Conservation (phyloP, 2,797 vertebrate species). For the Sparidentex hasta region DNA sequence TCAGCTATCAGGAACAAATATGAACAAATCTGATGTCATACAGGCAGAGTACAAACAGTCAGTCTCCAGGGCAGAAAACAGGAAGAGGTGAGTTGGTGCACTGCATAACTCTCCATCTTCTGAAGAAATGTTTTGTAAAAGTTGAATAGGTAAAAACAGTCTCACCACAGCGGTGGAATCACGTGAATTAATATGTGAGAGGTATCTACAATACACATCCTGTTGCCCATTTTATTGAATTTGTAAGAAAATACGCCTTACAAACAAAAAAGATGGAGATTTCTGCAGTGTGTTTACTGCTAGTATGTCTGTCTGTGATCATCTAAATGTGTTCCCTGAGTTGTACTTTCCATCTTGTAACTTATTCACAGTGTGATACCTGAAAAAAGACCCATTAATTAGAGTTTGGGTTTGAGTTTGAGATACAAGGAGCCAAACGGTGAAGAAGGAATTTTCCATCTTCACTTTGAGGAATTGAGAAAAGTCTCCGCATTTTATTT, state of each 20-base stretch:
- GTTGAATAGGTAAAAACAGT: not conserved
- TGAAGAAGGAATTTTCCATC: not conserved
- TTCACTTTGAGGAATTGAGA: not conserved
- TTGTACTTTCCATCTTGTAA: conserved; percentile 1
- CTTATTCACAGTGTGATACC: not conserved
- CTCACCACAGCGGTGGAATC: not conserved
- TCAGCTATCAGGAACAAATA: conserved; percentile 20
- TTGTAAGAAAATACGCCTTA: not conserved
- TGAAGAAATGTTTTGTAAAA: not conserved
- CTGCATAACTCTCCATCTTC: conserved; percentile 27
- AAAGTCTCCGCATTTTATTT: not conserved
- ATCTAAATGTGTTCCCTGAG: not conserved
- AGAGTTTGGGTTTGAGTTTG: not conserved
- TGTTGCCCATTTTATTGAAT: not conserved
- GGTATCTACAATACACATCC: not conserved
- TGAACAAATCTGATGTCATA: conserved; percentile 25
- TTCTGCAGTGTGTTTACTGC: conserved; percentile 9
- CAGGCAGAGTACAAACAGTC: not conserved
- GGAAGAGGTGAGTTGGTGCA: not conserved
- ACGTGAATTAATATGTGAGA: not conserved
- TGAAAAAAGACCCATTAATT: conserved; percentile 1
- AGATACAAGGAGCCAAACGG: not conserved
- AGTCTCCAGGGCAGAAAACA: conserved; percentile 19
- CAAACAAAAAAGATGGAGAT: conserved; percentile 10
- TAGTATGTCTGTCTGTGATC: not conserved